These are phyloP conservation scores for Lasioglossum leucozonium DNA, from an alignment of 2,888 invertebrate genomes.

Conservation along the genomic window DNA sequence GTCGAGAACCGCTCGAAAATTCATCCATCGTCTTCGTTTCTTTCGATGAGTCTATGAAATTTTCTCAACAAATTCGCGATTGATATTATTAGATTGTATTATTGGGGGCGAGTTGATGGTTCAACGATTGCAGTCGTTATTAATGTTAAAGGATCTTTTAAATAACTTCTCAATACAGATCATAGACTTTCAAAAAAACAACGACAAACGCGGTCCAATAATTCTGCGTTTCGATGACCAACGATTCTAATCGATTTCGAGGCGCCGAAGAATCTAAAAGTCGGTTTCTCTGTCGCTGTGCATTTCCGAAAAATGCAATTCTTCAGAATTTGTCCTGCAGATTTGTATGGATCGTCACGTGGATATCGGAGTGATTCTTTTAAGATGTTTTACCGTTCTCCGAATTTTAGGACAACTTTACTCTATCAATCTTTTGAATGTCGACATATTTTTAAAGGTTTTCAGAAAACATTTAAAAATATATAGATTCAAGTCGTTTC, in stretches of 20 bases:
- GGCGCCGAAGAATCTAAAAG: not conserved
- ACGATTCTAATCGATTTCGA: not conserved
- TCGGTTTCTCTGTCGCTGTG: not conserved
- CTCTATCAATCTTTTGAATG: not conserved
- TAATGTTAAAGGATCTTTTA: not conserved
- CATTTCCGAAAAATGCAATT: not conserved
- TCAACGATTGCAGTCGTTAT: not conserved
- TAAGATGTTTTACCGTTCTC: not conserved
- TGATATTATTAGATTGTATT: too few species aligned
- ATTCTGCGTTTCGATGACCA: not conserved
- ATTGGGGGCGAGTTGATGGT: too few species aligned
- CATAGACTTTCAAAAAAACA: too few species aligned
- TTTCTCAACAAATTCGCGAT: not conserved
- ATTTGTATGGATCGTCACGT: not conserved
- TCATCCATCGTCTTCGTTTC: not conserved
- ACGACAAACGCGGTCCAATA: not conserved
- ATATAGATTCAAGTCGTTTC: too few species aligned
- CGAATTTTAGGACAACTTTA: not conserved
- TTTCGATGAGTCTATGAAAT: not conserved
- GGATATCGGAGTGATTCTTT: not conserved
- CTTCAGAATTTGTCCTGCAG: not conserved
- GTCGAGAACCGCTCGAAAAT: not conserved
- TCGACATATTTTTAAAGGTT: not conserved
- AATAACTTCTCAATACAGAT: not conserved
- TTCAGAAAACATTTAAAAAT: not conserved